phyloP scores from a whole-genome alignment of 2,113 vertebrate species.

The Colius striatus region DNA sequence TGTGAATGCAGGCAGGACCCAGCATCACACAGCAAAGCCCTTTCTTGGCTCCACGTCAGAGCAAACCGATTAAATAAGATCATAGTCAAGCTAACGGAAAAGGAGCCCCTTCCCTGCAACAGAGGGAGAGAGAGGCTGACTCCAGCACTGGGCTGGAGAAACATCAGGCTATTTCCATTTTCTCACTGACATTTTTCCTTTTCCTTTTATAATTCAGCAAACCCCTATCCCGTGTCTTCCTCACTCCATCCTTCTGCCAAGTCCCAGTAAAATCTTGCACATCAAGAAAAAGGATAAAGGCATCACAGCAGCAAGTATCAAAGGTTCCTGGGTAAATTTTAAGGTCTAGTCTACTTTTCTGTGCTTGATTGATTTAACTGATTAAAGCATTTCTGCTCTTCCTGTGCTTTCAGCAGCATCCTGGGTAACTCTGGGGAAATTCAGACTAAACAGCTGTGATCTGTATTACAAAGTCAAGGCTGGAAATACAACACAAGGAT shows the following conservation, averaged over 20 bases:
- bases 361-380: constrained; percentile 6
- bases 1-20: constrained; percentile 27
- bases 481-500: constrained; percentile 42
- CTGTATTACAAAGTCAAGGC: constrained; percentile 21
- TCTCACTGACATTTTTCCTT: constrained; percentile 46
- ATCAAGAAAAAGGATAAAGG: constrained; percentile 23
- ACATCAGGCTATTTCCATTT: constrained; percentile 31
- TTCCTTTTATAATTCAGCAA: constrained; percentile 8
- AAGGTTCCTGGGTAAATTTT: constrained; percentile 25
- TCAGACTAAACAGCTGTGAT: constrained; percentile 63
- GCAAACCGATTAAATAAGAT: constrained; percentile 62
- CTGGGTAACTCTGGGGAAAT: constrained; percentile 60
- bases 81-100: constrained; percentile 54
- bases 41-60: constrained; percentile 55
- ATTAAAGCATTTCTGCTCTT: constrained; percentile 57
- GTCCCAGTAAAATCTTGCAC: constrained; percentile 15
- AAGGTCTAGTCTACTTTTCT: constrained; percentile 12
- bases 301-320: neutral
- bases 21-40: constrained; percentile 26
- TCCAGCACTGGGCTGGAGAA: neutral
- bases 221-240: neutral
- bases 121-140: neutral
- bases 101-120: constrained; percentile 41
- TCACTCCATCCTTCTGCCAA: constrained; percentile 26
- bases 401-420: constrained; percentile 40